Conservation (phyloP, 1,140 invertebrate species). For the Trichonephila clavata region DNA sequence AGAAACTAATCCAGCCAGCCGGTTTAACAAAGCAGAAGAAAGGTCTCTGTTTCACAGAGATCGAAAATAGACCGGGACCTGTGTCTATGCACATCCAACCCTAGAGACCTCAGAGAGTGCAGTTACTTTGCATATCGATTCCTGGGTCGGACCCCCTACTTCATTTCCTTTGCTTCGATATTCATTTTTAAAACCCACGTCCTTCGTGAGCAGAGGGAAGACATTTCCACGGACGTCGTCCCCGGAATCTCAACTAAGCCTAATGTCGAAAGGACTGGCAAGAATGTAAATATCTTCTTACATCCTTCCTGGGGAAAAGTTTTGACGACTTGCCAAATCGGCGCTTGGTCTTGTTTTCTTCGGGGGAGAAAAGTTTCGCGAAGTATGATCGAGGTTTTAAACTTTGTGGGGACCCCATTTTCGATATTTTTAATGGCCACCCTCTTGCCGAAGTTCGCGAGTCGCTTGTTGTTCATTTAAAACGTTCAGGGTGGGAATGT, state of each 20-base stretch:
- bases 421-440: conserved; percentile 45
- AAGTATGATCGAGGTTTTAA: not conserved
- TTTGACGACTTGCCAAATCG: conserved; percentile 64
- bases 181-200: conserved; percentile 76
- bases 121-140: conserved; percentile 75
- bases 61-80: conserved; percentile 64
- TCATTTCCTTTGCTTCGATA: conserved; percentile 76
- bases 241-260: conserved; percentile 73
- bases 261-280: conserved; percentile 36
- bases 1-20: conserved; percentile 41
- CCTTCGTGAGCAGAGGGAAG: not conserved
- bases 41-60: conserved; percentile 64
- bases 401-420: too few species aligned
- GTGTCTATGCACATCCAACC: conserved; percentile 25
- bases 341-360: conserved; percentile 12
- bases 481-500: not conserved
- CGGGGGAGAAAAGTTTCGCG: not conserved
- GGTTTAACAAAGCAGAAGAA: conserved; percentile 72
- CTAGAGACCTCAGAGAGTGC: conserved; percentile 15
- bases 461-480: not conserved
- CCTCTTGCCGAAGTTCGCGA: not conserved
- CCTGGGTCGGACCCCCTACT: conserved; percentile 45
- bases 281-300: conserved; percentile 76
- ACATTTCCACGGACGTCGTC: conserved; percentile 33
- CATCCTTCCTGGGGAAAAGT: conserved; percentile 32